These are phyloP conservation scores for Cepaea hortensis DNA, from an alignment of 2,888 invertebrate genomes.

Conservation along the genomic window DNA sequence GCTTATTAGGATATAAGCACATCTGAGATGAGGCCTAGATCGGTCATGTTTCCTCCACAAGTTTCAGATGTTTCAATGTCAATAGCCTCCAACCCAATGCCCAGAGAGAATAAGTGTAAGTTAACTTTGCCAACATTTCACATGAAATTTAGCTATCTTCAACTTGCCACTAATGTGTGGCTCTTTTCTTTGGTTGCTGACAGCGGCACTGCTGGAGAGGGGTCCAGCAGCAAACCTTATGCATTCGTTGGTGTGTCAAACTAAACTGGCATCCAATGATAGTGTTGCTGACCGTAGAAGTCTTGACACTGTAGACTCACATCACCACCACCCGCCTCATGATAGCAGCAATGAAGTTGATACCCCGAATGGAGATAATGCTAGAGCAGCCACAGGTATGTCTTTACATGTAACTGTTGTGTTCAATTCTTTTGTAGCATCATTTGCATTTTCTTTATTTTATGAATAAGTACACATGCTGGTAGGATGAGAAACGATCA, in stretches of 20 bases:
- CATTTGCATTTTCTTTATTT: too few relatives aligned
- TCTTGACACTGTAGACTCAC: background rate
- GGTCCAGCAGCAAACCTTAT: slow-evolving; percentile 15
- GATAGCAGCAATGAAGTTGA: slow-evolving; percentile 16
- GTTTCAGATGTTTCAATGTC: too few relatives aligned
- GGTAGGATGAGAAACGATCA: too few relatives aligned
- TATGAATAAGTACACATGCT: too few relatives aligned
- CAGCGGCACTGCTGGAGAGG: background rate
- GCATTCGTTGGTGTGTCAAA: slow-evolving; percentile 28
- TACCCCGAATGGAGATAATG: slow-evolving; percentile 9
- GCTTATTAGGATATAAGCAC: too few relatives aligned
- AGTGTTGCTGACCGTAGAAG: background rate
- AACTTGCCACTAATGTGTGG: background rate
- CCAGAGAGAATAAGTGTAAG: too few relatives aligned
- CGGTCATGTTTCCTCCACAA: too few relatives aligned
- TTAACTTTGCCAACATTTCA: too few relatives aligned
- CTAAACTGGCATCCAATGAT: slow-evolving; percentile 30
- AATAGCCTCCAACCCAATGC: too few relatives aligned
- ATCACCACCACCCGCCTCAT: background rate
- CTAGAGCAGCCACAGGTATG: slow-evolving; percentile 39
- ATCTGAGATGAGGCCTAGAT: too few relatives aligned
- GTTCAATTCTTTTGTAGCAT: too few relatives aligned
- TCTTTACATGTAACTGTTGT: background rate
- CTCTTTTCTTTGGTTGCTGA: background rate
- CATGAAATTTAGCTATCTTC: too few relatives aligned